phyloP scores from a whole-genome alignment of 2,797 vertebrate species.

The Peromyscus aztecus region DNA sequence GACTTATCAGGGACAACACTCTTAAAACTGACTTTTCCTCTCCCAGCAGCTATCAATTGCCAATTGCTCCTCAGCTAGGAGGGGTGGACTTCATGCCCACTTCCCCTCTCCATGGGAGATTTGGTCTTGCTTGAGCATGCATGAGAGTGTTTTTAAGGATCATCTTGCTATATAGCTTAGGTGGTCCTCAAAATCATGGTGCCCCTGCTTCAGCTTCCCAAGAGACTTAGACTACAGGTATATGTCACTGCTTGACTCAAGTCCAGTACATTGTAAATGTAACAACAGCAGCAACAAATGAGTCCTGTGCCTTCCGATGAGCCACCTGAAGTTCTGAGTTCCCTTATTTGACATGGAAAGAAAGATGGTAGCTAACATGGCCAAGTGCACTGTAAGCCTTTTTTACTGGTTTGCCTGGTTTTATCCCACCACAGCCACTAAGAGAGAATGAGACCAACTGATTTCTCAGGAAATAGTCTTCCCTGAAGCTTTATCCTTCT shows the following conservation, averaged over 20 bases:
- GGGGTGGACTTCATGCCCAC: background rate
- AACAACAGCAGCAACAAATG: constrained; percentile 28
- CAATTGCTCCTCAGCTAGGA: background rate
- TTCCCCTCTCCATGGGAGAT: background rate
- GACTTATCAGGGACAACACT: background rate
- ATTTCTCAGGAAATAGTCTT: constrained; percentile 44
- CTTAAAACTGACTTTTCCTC: background rate
- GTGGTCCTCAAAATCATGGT: background rate
- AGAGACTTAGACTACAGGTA: background rate
- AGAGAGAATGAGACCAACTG: background rate
- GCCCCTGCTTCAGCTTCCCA: background rate
- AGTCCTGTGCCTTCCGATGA: constrained; percentile 16
- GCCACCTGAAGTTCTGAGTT: background rate
- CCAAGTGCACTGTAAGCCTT: background rate
- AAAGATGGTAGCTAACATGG: background rate
- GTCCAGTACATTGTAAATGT: constrained; percentile 38
- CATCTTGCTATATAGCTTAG: background rate
- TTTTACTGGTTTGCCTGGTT: background rate
- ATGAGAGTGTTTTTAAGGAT: background rate
- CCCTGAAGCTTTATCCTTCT: constrained; percentile 42
- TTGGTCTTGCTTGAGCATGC: background rate
- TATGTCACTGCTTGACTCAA: background rate
- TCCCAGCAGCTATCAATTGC: background rate
- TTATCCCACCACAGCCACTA: background rate
- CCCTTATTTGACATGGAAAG: background rate